These are phyloP conservation scores for Pristionchus japonicus DNA, from an alignment of 2,888 invertebrate species.

Conservation along the genomic window DNA sequence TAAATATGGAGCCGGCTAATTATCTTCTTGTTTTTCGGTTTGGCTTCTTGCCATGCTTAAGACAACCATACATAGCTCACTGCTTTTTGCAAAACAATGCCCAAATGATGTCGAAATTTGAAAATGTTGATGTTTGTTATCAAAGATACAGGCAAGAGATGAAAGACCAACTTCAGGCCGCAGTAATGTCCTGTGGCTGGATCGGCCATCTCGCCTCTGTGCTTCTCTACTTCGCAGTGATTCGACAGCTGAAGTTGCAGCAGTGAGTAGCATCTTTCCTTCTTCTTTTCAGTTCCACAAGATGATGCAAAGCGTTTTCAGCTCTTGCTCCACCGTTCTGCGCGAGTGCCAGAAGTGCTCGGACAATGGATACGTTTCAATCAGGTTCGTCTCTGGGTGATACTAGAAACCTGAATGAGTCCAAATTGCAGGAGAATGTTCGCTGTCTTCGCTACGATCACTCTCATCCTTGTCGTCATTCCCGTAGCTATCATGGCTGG, in stretches of 20 bases:
- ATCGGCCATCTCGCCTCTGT: conserved; percentile 26
- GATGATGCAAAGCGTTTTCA: not conserved
- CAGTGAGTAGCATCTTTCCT: not conserved
- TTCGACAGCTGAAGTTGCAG: not conserved
- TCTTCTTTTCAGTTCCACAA: not conserved
- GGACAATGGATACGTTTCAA: not conserved
- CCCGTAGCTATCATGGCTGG: not conserved
- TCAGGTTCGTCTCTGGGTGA: not conserved
- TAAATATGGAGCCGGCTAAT: no score
- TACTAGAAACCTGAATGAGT: no score
- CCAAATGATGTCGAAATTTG: no score
- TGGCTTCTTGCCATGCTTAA: no score
- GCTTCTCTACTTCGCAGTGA: conserved; percentile 16
- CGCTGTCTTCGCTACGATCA: conserved; percentile 9
- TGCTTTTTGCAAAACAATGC: no score
- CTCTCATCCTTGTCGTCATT: not conserved
- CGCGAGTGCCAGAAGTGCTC: conserved; percentile 24
- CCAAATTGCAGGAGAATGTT: conserved; percentile 8
- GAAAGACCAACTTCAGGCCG: not conserved
- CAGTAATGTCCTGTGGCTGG: not conserved
- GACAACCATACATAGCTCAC: no score
- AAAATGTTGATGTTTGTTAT: no score
- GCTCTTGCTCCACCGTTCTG: not conserved
- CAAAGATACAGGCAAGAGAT: no score
- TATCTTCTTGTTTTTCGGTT: not conserved